A percentile compares a stretch with the other conserved stretches of the same genome.
Evolutionary conservation across 2,888 invertebrate species (phyloP).

Genomic region (Melangyna quadrimaculata): DNA sequence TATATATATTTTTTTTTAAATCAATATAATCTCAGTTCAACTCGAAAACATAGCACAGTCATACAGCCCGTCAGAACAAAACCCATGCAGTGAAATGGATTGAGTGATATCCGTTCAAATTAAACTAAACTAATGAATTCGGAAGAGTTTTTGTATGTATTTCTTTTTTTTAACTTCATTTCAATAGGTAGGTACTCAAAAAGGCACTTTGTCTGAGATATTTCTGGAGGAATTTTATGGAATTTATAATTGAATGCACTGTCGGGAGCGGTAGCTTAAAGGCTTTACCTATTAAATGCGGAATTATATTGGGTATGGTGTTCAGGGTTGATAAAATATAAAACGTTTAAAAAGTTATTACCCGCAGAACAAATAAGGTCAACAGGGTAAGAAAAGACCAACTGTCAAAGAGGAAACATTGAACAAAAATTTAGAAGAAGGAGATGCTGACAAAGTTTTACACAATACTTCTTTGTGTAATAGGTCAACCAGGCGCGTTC

Average conservation of each 20-base stretch:
- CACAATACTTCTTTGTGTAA: too few relatives aligned
- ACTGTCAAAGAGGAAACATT: neutral
- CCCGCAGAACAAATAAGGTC: too few relatives aligned
- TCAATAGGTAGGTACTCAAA: neutral
- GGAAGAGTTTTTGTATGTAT: neutral
- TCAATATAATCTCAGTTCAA: constrained; percentile 49
- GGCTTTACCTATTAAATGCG: neutral
- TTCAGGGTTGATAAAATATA: neutral
- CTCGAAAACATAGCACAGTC: neutral
- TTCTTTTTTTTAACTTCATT: neutral
- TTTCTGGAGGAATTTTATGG: constrained; percentile 3
- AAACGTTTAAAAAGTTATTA: too few relatives aligned
- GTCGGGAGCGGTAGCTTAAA: neutral
- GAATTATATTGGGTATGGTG: neutral
- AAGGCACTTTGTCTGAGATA: constrained; percentile 17
- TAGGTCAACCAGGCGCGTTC: too few relatives aligned
- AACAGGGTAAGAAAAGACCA: too few relatives aligned
- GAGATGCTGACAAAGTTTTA: too few relatives aligned
- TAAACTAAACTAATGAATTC: constrained; percentile 25
- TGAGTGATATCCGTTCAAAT: constrained; percentile 39
- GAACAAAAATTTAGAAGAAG: too few relatives aligned
- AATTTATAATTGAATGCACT: constrained; percentile 20
- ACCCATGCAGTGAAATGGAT: constrained; percentile 29
- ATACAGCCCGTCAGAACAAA: neutral
- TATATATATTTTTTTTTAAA: constrained; percentile 34